A percentile compares a stretch with the other conserved stretches of the same genome.
These are phyloP conservation scores for Operophtera brumata DNA, from an alignment of 2,888 invertebrate species.

Conservation along the genomic window DNA sequence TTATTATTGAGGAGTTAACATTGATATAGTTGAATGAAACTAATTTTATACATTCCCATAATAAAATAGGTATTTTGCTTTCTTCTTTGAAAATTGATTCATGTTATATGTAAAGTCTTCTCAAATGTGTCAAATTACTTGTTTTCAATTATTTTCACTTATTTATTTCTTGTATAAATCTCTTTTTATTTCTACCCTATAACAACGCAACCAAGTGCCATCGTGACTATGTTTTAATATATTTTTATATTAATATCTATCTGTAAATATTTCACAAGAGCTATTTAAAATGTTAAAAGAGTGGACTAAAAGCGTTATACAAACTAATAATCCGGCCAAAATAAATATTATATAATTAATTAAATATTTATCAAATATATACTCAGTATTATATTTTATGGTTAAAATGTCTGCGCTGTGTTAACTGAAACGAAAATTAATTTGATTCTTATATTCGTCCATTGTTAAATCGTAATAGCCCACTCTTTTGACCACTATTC, in stretches of 20 bases:
- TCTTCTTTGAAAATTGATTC: slow-evolving; percentile 22
- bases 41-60: slow-evolving; percentile 73
- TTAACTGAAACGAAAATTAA: slow-evolving; percentile 39
- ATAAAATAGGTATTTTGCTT: slow-evolving; percentile 33
- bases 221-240: slow-evolving; percentile 72
- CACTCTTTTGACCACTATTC: slow-evolving; percentile 57
- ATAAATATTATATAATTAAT: slow-evolving; percentile 32
- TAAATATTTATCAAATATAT: slow-evolving; percentile 43
- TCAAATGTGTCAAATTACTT: slow-evolving; percentile 52
- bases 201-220: slow-evolving; percentile 78
- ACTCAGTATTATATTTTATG: slow-evolving; percentile 41
- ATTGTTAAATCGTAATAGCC: slow-evolving; percentile 42
- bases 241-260: slow-evolving; percentile 65
- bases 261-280: slow-evolving; percentile 67
- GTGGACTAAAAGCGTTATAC: slow-evolving; percentile 53
- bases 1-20: slow-evolving; percentile 73
- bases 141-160: slow-evolving; percentile 43
- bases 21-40: slow-evolving; percentile 67
- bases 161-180: slow-evolving; percentile 40
- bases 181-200: slow-evolving; percentile 49
- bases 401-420: slow-evolving; percentile 39
- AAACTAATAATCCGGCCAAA: slow-evolving; percentile 67
- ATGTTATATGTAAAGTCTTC: slow-evolving; percentile 37
- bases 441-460: slow-evolving; percentile 61
- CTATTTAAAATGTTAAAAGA: slow-evolving; percentile 57